Conservation (phyloP, 2,797 vertebrate genomes). For the Pagetopsis macropterus region DNA sequence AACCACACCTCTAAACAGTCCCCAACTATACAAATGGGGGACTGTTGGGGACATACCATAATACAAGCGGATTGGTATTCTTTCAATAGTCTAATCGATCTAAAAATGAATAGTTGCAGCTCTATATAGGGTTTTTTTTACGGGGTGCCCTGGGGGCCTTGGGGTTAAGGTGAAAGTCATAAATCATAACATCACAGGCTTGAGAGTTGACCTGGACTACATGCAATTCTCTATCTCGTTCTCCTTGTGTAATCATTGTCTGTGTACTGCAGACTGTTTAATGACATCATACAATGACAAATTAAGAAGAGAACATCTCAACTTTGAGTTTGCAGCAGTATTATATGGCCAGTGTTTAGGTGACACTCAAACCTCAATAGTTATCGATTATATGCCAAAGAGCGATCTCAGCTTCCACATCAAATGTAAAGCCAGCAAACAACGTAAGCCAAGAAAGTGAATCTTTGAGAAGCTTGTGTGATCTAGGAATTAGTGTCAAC, state of each 20-base stretch:
- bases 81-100: no score
- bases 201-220: not conserved
- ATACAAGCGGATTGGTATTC: no score
- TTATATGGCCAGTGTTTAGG: not conserved
- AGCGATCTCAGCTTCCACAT: slow-evolving; percentile 1
- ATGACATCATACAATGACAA: not conserved
- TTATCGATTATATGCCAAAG: slow-evolving; percentile 7
- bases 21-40: no score
- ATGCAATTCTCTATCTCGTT: no score
- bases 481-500: slow-evolving; percentile 50
- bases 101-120: no score
- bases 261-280: not conserved
- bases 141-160: not conserved
- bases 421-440: slow-evolving; percentile 22
- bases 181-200: slow-evolving; percentile 2
- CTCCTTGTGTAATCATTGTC: no score
- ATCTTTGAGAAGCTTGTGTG: slow-evolving; percentile 37
- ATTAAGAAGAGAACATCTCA: not conserved
- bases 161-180: not conserved
- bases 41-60: no score
- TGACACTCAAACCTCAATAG: not conserved
- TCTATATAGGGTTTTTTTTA: not conserved
- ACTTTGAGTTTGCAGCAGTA: not conserved
- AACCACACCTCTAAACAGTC: no score
- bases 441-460: slow-evolving; percentile 32